Conservation (phyloP, 2,113 vertebrate species). For the Plotosus lineatus region DNA sequence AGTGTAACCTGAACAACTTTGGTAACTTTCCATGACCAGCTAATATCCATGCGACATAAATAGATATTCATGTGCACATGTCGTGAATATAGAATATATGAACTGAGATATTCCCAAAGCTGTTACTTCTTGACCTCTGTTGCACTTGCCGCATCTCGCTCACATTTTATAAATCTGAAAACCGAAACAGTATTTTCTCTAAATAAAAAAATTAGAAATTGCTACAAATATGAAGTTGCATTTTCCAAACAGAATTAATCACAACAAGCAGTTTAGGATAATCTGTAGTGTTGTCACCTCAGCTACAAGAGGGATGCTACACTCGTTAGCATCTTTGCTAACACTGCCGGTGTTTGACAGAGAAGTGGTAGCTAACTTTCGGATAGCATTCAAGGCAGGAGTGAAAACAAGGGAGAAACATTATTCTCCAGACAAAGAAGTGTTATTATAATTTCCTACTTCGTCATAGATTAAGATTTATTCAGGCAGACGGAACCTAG, state of each 20-base stretch:
- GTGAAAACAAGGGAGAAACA: not conserved
- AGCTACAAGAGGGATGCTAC: too few species aligned
- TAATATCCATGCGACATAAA: not conserved
- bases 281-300: too few species aligned
- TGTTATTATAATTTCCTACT: not conserved
- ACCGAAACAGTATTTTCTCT: conserved; percentile 40
- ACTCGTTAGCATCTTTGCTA: conserved; percentile 14
- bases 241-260: too few species aligned
- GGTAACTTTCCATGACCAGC: not conserved
- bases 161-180: conserved; percentile 68
- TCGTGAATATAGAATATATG: not conserved
- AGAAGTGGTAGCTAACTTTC: not conserved
- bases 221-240: too few species aligned
- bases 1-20: too few species aligned
- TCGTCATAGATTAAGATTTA: not conserved
- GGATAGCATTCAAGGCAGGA: not conserved
- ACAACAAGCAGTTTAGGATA: too few species aligned
- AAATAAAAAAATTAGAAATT: not conserved
- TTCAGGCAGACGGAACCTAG: too few species aligned
- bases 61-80: too few species aligned
- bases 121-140: conserved; percentile 67
- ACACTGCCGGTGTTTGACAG: not conserved
- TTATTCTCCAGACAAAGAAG: not conserved
- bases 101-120: not conserved
- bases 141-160: conserved; percentile 62